phyloP scores from a whole-genome alignment of 2,888 invertebrate genomes.

The Charanyca ferruginea region DNA sequence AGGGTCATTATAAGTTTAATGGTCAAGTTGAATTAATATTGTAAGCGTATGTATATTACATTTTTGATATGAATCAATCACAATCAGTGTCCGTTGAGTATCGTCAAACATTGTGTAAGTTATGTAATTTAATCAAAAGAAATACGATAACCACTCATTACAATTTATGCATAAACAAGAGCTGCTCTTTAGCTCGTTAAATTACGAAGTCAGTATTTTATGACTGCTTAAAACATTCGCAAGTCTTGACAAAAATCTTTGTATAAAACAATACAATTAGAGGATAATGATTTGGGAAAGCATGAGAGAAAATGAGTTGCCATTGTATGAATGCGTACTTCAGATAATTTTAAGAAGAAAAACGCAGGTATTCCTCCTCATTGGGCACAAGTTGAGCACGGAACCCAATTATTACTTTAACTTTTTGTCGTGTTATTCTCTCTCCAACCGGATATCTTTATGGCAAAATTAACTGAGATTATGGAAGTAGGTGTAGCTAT shows the following conservation, averaged over 20 bases:
- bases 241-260: not conserved
- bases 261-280: not conserved
- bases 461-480: slow-evolving; percentile 19
- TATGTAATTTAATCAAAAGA: not conserved
- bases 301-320: not conserved
- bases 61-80: not conserved
- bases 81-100: slow-evolving; percentile 38
- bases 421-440: slow-evolving; percentile 13
- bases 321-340: not conserved
- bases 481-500: slow-evolving; percentile 15
- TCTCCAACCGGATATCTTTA: slow-evolving; percentile 19
- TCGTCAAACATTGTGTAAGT: not conserved
- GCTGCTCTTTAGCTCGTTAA: too few species aligned
- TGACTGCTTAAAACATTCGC: not conserved
- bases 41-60: not conserved
- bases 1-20: too few species aligned
- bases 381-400: not conserved
- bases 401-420: slow-evolving; percentile 18
- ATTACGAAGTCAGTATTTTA: not conserved
- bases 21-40: slow-evolving; percentile 18
- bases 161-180: not conserved
- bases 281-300: not conserved
- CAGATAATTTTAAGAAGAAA: slow-evolving; percentile 1
- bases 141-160: not conserved
- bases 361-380: slow-evolving; percentile 7